A percentile compares a stretch with the other conserved stretches of the same genome.
Evolutionary conservation across 2,888 invertebrate genomes (phyloP).

Genomic region (Epiblema foenella): DNA sequence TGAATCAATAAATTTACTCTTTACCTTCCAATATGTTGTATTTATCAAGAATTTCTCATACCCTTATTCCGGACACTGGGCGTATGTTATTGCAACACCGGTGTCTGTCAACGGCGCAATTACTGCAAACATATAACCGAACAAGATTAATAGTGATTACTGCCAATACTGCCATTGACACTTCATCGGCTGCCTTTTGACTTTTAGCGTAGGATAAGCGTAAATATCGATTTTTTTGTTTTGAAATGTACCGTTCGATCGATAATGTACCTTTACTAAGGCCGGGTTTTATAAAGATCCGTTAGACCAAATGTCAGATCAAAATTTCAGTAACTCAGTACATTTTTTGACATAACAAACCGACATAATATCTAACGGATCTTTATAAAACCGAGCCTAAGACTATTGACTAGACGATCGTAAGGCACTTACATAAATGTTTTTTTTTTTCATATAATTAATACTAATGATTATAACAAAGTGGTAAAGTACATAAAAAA

Average conservation of each 20-base stretch:
- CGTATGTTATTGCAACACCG: slow-evolving; percentile 13
- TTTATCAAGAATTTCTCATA: not conserved
- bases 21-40: not conserved
- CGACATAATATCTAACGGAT: too few species aligned
- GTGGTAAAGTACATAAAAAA: too few species aligned
- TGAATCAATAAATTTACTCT: too few species aligned
- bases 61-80: not conserved
- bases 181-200: slow-evolving; percentile 8
- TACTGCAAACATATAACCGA: slow-evolving; percentile 9
- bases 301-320: too few species aligned
- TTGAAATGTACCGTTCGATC: not conserved
- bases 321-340: too few species aligned
- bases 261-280: not conserved
- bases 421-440: too few species aligned
- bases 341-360: too few species aligned
- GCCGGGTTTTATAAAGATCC: too few species aligned
- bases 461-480: too few species aligned
- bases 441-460: too few species aligned
- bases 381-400: too few species aligned
- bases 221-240: slow-evolving; percentile 2
- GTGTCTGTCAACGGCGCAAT: slow-evolving; percentile 23
- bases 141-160: slow-evolving; percentile 35
- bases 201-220: not conserved
- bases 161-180: slow-evolving; percentile 19
- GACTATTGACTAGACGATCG: too few species aligned